Conservation (phyloP, 1,140 invertebrate species). For the Argopecten irradians region DNA sequence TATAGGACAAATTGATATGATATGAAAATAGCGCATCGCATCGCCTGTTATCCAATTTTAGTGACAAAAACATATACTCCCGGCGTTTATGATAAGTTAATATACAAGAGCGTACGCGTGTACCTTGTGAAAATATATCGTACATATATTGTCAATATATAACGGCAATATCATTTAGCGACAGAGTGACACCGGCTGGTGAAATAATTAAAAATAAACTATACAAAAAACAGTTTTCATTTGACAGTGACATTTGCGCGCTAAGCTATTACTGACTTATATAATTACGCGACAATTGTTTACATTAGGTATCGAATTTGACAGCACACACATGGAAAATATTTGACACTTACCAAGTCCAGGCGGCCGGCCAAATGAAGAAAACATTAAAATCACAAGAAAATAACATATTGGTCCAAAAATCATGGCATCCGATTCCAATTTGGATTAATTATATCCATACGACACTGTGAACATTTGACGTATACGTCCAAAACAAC, state of each 20-base stretch:
- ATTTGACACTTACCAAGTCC: constrained; percentile 21
- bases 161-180: no score
- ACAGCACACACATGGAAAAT: constrained; percentile 16
- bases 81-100: not conserved
- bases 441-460: constrained; percentile 3
- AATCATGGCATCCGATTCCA: constrained; percentile 6
- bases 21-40: constrained; percentile 9
- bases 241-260: not conserved
- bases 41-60: not conserved
- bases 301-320: not conserved
- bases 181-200: not conserved
- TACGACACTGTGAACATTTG: constrained; percentile 15
- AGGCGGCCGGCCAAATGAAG: constrained; percentile 19
- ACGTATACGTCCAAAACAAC: not conserved
- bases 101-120: not conserved
- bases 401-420: constrained; percentile 23
- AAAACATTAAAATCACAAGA: constrained; percentile 14
- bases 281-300: not conserved
- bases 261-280: not conserved
- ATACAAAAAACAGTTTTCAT: no score
- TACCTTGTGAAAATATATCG: not conserved
- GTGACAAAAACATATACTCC: not conserved
- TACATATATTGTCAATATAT: not conserved
- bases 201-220: not conserved
- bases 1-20: not conserved